Evolutionary conservation across 2,888 invertebrate species (phyloP).

Genomic region (Dasypogon diadema): DNA sequence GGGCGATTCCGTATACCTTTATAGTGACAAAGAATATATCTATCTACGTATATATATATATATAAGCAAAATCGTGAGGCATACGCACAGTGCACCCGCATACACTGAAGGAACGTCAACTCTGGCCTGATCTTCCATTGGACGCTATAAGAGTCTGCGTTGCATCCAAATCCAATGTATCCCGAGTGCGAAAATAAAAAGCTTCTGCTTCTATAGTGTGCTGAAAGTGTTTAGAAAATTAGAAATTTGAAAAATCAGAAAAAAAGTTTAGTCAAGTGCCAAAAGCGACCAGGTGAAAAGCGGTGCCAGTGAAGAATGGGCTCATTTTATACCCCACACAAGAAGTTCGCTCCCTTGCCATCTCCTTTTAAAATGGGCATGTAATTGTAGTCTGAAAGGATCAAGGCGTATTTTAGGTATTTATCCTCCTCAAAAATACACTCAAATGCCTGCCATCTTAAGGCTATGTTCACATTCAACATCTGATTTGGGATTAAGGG

Average conservation of each 20-base stretch:
- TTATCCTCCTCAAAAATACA: neutral
- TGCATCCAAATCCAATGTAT: conserved; percentile 30
- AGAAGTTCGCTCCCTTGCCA: neutral
- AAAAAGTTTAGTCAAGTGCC: conserved; percentile 23
- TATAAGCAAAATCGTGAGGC: neutral
- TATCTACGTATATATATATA: neutral
- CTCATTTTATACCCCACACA: neutral
- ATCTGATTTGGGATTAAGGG: conserved; percentile 40
- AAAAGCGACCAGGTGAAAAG: conserved; percentile 19
- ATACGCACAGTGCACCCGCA: conserved; percentile 45
- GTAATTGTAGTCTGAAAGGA: neutral
- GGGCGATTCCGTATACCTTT: neutral
- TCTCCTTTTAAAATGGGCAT: neutral
- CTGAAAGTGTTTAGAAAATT: conserved; percentile 15
- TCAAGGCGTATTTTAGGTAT: conserved; percentile 24
- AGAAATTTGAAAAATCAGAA: neutral
- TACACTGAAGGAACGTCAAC: conserved; percentile 35
- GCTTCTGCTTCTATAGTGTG: conserved; percentile 2
- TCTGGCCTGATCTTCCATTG: conserved; percentile 38
- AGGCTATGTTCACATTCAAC: conserved; percentile 1
- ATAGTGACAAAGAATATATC: neutral
- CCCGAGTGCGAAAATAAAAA: neutral
- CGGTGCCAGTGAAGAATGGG: neutral
- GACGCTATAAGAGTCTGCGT: conserved; percentile 32
- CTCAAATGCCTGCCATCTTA: neutral